Evolutionary conservation across 2,797 vertebrate species (phyloP), one percentile per base, ranked within the genome.

Genomic region (Platyrinchus mystaceus): DNA sequence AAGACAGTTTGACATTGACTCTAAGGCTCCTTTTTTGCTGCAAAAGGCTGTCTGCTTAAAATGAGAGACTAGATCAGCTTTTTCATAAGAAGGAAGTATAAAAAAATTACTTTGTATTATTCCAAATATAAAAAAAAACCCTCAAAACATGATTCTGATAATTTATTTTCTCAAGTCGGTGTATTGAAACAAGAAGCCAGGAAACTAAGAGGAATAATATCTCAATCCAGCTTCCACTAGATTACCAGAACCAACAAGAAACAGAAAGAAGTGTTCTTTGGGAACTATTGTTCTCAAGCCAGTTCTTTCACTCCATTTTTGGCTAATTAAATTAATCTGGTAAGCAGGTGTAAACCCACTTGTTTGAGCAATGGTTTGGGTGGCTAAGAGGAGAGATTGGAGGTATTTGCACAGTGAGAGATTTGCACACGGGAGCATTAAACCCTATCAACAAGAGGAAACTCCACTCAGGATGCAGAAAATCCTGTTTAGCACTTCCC

Each of bases 261-360:
- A 84, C 6, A 58, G 56, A 53, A 93, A 83, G 84, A 93, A 93
- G 58, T 27, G 24, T 91, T 96, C 88, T 97, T 97, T 97, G 94
- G 52, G 69, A 83, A 46, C 87, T 46, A 95, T 96, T 97, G 97
- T 97, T 96, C 95, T 95, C 90, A 83, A 90, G 70, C 87, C 94
- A 53, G 93, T 81, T 69, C 97, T 98, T 97, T 97, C 94, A 96
- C 97, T 98, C 97, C 90, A 94, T 97, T 98, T 98, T 98, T 96
- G 97, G 97, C 98, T 98, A 98, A 98, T 98, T 98, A 98, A 98
- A 98, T 98, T 98, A 98, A 98, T 98, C 98, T 98, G 97, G 98
- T 98, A 98, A 98, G 97, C 98, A 98, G 98, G 98, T 98, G 98
- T 98, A 98, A 98, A 98, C 97, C 98, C 97, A 93, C 95, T 97